These are phyloP conservation scores for Mimas tiliae DNA, from an alignment of 2,888 invertebrate species.

Conservation along the genomic window DNA sequence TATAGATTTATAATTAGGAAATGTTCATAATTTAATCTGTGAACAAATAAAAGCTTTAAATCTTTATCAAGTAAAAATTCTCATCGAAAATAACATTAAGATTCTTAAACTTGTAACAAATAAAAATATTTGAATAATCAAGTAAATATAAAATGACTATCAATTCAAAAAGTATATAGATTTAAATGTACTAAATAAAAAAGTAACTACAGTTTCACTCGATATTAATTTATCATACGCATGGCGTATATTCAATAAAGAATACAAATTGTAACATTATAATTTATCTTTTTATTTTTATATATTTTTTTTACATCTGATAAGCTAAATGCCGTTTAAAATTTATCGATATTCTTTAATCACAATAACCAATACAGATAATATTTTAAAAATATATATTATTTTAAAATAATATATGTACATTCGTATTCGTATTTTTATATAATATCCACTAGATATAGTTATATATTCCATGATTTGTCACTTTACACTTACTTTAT, in stretches of 20 bases:
- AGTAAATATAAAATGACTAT: slow-evolving; percentile 16
- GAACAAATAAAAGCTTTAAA: not conserved
- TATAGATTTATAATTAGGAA: slow-evolving; percentile 2
- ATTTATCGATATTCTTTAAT: not conserved
- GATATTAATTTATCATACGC: not conserved
- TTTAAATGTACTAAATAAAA: not conserved
- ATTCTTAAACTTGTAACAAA: not conserved
- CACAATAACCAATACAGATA: not conserved
- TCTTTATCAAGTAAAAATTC: slow-evolving; percentile 12
- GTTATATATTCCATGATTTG: slow-evolving; percentile 1
- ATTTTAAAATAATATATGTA: not conserved
- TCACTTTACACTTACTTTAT: slow-evolving; percentile 20
- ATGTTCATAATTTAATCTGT: not conserved
- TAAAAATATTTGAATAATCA: not conserved
- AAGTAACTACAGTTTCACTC: not conserved
- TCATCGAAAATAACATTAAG: slow-evolving; percentile 8
- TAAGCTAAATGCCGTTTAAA: not conserved
- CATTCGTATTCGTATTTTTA: too few relatives aligned
- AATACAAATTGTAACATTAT: not conserved
- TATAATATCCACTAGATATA: slow-evolving; percentile 6
- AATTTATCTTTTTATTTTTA: not conserved
- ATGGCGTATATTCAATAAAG: not conserved
- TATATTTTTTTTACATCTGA: not conserved
- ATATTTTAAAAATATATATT: not conserved
- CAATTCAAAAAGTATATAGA: not conserved